Evolutionary conservation across 2,113 vertebrate species (phyloP).

Genomic region (Jacana jacana): DNA sequence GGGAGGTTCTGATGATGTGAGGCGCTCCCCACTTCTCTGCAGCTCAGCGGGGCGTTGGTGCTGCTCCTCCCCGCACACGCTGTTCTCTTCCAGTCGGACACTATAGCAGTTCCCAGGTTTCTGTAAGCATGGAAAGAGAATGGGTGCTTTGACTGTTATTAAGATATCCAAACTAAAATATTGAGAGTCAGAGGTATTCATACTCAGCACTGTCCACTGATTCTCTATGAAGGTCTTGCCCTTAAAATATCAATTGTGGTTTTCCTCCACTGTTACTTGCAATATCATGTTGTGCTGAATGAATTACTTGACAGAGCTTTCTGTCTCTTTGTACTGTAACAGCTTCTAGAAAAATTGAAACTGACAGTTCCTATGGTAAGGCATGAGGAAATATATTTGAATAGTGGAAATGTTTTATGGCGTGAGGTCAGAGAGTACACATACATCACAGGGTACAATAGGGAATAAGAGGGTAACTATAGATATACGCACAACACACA

Average conservation of each 20-base stretch:
- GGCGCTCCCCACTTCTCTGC: neutral
- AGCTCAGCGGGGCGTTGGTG: neutral
- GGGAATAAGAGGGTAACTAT: neutral
- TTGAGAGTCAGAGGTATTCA: neutral
- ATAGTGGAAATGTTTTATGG: neutral
- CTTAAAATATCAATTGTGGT: neutral
- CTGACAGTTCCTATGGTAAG: neutral
- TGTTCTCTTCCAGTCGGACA: neutral
- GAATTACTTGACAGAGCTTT: neutral
- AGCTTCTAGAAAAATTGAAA: neutral
- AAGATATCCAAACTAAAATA: neutral
- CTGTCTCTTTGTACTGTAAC: neutral
- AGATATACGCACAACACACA: neutral
- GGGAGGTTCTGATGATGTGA: neutral
- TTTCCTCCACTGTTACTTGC: neutral
- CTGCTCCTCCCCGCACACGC: fast-evolving
- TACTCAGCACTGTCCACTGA: neutral
- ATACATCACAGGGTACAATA: neutral
- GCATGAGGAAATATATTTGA: neutral
- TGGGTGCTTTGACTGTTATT: neutral
- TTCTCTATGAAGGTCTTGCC: neutral
- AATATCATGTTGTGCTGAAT: neutral
- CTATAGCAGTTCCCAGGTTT: neutral
- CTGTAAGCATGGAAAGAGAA: neutral
- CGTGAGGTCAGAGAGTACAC: neutral